Evolutionary conservation across 2,888 invertebrate species (phyloP).

Genomic region (Drosophila paramelanica): DNA sequence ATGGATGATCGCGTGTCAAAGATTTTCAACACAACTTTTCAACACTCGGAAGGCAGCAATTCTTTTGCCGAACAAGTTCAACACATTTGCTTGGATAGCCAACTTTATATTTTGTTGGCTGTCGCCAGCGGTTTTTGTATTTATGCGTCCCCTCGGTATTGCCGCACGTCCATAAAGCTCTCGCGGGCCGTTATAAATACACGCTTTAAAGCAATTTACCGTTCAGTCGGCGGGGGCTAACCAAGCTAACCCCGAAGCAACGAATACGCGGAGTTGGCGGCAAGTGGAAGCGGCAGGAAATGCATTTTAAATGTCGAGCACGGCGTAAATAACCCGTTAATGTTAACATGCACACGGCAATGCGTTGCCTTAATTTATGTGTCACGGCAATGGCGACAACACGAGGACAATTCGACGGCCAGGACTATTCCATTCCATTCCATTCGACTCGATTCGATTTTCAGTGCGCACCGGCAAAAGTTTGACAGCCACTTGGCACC

Average conservation of each 20-base stretch:
- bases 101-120: slow-evolving; percentile 32
- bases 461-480: slow-evolving; percentile 59
- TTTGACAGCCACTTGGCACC: slow-evolving; percentile 81
- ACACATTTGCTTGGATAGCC: slow-evolving; percentile 7
- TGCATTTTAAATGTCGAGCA: slow-evolving; percentile 76
- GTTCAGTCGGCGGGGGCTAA: slow-evolving; percentile 10
- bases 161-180: slow-evolving; percentile 60
- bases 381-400: slow-evolving; percentile 51
- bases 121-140: slow-evolving; percentile 61
- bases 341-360: slow-evolving; percentile 70
- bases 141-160: slow-evolving; percentile 57
- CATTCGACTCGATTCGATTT: slow-evolving; percentile 75
- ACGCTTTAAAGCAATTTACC: slow-evolving; percentile 65
- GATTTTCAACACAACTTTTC: slow-evolving; percentile 41
- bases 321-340: slow-evolving; percentile 78
- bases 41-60: slow-evolving; percentile 35
- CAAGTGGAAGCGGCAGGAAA: slow-evolving; percentile 44
- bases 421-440: slow-evolving; percentile 47
- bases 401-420: slow-evolving; percentile 40
- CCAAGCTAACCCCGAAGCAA: slow-evolving; percentile 11
- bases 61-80: slow-evolving; percentile 18
- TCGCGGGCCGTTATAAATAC: slow-evolving; percentile 66
- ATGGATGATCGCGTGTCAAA: slow-evolving; percentile 34
- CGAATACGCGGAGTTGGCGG: not conserved
- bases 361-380: slow-evolving; percentile 77